Evolutionary conservation across 2,888 invertebrate species (phyloP), one percentile per base, ranked within the genome.

Genomic region (Hydriomena furcata): DNA sequence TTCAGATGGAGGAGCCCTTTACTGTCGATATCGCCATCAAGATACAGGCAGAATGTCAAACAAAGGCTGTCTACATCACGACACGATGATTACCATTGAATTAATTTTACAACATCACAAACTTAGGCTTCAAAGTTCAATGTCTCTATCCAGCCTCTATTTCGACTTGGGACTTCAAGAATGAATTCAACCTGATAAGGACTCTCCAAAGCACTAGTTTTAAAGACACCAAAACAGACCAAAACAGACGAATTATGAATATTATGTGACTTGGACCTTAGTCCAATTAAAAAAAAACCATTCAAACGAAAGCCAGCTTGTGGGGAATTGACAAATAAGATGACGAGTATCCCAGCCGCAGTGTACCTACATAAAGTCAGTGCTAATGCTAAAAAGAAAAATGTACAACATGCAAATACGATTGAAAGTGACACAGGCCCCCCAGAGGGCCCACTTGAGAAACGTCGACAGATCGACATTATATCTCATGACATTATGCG

Each of bases 51-150:
- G 30, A 21, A 45, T 45, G 36, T 45, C 45, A 37, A 23, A 44
- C 44, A 44, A 30, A 47, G 46, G 40, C 30, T 47, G 38, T 27
- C 34, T 21, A 42, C 38, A 32, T 50, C 52, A 49, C 38, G 12
- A 41, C 47, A 11, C 11, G 30, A 28, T 13, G 8, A 38, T 54
- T 54, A 49, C 49, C 47, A 62, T 58, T 45, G 45, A 46, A 55
- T 44, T 25, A 34, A 24, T 31, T 17, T 17, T 7, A 25, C 30
- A 36, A 35, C 44, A 30, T 46, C 58, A 46, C 63, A 60, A 56
- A 62, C 61, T 60, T 60, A 57, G 10, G 36, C 30, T 5, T 60
- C 65, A 61, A 36, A 62, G 66, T 66, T 64, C 66, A 65, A 60
- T 61, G 65, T 57, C 63, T 65, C n/a, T n/a, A n/a, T n/a, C n/a